Conservation (phyloP, 2,113 vertebrate species). For the Pseudonaja textilis region DNA sequence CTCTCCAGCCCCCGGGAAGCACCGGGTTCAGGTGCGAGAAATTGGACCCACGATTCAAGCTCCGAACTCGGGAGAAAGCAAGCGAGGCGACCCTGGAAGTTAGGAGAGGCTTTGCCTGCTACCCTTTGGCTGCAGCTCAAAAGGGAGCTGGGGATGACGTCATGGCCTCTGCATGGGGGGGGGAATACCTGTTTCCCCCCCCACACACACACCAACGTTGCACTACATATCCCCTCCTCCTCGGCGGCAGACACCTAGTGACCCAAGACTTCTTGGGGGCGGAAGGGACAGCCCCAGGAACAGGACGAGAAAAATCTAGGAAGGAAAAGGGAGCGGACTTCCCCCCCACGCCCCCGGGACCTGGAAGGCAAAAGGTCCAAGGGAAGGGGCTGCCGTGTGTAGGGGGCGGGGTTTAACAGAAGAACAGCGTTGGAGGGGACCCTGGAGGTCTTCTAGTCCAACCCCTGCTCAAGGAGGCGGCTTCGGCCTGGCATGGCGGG, state of each 20-base stretch:
- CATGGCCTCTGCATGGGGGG: not conserved
- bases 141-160: not conserved
- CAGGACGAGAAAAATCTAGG: not conserved
- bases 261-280: not conserved
- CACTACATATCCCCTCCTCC: not conserved
- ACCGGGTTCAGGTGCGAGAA: not conserved
- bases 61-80: not conserved
- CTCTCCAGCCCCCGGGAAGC: not conserved
- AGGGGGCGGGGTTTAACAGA: not conserved
- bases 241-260: not conserved
- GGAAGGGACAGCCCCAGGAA: not conserved
- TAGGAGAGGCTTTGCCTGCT: not conserved
- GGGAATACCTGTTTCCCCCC: not conserved
- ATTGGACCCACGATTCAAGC: not conserved
- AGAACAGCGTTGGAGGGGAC: not conserved
- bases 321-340: not conserved
- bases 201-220: too few relatives aligned
- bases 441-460: not conserved
- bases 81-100: not conserved
- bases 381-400: too few relatives aligned
- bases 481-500: not conserved
- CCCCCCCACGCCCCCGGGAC: not conserved
- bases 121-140: not conserved
- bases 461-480: not conserved
- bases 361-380: not conserved